Conservation (phyloP, 2,113 vertebrate species). For the Ursus arctos region DNA sequence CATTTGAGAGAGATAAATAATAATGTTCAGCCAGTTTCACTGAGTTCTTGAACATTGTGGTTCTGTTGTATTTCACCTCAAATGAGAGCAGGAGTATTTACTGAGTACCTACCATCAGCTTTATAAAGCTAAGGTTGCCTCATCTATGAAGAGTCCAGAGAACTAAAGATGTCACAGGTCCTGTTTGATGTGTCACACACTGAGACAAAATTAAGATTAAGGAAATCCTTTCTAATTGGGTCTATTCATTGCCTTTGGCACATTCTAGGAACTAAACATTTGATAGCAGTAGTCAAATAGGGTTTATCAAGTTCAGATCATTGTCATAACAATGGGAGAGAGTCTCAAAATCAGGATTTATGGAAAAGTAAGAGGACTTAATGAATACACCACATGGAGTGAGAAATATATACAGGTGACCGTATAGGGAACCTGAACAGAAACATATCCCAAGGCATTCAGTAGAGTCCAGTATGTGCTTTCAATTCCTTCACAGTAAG, state of each 20-base stretch:
- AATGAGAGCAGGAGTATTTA: slow-evolving; percentile 3
- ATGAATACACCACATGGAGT: background rate
- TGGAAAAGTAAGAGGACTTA: slow-evolving; percentile 33
- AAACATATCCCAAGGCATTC: background rate
- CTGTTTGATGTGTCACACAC: background rate
- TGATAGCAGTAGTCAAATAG: background rate
- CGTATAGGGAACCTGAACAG: background rate
- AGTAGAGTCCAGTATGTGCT: background rate
- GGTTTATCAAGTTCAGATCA: background rate
- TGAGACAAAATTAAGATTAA: slow-evolving; percentile 32
- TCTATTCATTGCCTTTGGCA: background rate
- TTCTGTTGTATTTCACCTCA: background rate
- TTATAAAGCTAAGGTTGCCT: background rate
- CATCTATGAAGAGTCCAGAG: background rate
- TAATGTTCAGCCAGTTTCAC: slow-evolving; percentile 27
- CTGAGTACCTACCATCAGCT: background rate
- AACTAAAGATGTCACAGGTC: slow-evolving; percentile 28
- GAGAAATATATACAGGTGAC: background rate
- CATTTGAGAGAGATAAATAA: slow-evolving; percentile 19
- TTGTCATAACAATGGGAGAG: background rate
- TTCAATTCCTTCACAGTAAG: background rate
- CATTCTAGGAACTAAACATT: slow-evolving; percentile 28
- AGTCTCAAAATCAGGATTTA: slow-evolving; percentile 53
- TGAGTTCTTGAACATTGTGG: background rate
- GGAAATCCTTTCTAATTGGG: background rate